A percentile compares a stretch with the other conserved stretches of the same genome.
phyloP scores from a whole-genome alignment of 2,113 vertebrate species.

The Microcebus ravelobensis region DNA sequence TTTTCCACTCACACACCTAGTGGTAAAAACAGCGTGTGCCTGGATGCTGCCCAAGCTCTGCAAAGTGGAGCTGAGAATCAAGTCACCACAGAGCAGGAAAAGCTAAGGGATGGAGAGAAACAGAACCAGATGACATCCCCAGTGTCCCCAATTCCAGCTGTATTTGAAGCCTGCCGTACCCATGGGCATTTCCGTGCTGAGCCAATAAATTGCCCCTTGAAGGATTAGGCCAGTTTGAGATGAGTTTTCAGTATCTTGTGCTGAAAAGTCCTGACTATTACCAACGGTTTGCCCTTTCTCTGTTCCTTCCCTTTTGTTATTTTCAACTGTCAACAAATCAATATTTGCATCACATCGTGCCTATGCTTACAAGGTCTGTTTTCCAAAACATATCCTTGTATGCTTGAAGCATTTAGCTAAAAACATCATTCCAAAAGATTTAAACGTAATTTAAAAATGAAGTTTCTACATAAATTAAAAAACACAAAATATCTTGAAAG shows the following conservation, averaged over 20 bases:
- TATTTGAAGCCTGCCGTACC: background rate
- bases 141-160: background rate
- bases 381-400: background rate
- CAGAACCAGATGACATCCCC: background rate
- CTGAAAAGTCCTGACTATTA: slow-evolving; percentile 11
- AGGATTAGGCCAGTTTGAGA: background rate
- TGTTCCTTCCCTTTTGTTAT: background rate
- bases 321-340: background rate
- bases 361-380: background rate
- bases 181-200: background rate
- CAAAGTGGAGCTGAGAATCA: background rate
- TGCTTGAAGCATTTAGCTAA: background rate
- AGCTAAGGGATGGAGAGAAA: background rate
- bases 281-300: background rate
- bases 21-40: background rate
- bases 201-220: background rate
- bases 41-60: background rate
- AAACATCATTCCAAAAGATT: background rate
- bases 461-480: slow-evolving; percentile 15
- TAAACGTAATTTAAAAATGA: background rate
- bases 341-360: background rate
- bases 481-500: background rate
- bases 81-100: background rate
- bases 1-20: background rate
- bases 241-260: background rate